Conservation (phyloP, 2,888 invertebrate genomes). For the Celastrina argiolus region DNA sequence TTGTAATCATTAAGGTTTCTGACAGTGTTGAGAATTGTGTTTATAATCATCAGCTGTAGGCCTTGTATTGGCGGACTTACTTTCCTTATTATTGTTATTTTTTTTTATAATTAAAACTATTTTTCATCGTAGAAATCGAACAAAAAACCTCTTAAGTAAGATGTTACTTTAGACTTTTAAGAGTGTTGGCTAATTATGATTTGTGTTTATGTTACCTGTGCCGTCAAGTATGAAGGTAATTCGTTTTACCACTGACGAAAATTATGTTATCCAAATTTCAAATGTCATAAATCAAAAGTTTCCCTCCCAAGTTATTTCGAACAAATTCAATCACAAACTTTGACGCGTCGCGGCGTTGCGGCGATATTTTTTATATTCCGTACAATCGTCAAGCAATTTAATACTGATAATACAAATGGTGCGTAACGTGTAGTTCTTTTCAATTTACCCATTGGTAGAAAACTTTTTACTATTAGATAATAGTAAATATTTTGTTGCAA, state of each 20-base stretch:
- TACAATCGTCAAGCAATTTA: neutral
- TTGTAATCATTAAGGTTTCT: neutral
- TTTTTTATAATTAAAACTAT: neutral
- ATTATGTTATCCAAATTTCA: slow-evolving; percentile 31
- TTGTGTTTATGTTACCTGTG: neutral
- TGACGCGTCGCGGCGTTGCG: neutral
- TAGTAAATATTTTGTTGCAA: too few relatives aligned
- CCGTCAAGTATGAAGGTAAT: slow-evolving; percentile 20
- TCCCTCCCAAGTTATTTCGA: slow-evolving; percentile 28
- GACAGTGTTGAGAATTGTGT: neutral
- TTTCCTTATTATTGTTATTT: neutral
- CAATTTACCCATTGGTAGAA: neutral
- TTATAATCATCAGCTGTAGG: neutral
- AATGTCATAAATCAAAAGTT: slow-evolving; percentile 32
- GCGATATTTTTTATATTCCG: neutral
- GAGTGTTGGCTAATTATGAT: neutral
- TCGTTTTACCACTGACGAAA: slow-evolving; percentile 26
- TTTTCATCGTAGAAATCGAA: too few relatives aligned
- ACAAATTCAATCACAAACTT: slow-evolving; percentile 31
- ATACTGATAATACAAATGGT: neutral
- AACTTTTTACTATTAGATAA: too few relatives aligned
- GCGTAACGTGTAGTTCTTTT: neutral
- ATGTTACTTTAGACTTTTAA: neutral
- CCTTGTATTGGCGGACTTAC: neutral
- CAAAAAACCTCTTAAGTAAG: neutral